Evolutionary conservation across 2,797 vertebrate species (phyloP).

Genomic region (Schizopygopsis pylzovi): DNA sequence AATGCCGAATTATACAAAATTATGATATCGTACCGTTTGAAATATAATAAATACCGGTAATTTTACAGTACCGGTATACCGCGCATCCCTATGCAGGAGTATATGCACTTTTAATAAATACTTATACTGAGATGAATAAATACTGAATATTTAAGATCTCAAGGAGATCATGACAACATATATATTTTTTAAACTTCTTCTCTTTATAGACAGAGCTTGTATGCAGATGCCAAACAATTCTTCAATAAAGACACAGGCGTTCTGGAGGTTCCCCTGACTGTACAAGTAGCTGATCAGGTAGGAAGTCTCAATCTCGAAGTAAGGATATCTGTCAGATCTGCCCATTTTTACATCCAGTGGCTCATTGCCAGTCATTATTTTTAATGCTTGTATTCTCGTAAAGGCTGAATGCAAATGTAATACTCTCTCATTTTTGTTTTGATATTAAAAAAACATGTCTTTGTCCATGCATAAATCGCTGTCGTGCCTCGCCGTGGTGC

Average conservation of each 20-base stretch:
- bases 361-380: neutral
- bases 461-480: neutral
- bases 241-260: slow-evolving; percentile 85
- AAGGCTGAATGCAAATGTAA: neutral
- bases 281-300: slow-evolving; percentile 87
- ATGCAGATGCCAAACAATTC: slow-evolving; percentile 80
- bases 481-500: neutral
- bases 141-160: neutral
- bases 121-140: neutral
- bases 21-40: no score
- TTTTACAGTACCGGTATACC: no score
- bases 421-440: neutral
- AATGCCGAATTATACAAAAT: no score
- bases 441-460: neutral
- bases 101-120: neutral
- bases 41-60: no score
- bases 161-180: neutral
- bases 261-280: slow-evolving; percentile 84
- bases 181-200: slow-evolving; percentile 12
- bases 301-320: slow-evolving; percentile 46
- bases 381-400: neutral
- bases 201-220: slow-evolving; percentile 74
- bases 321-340: neutral
- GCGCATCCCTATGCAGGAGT: no score
- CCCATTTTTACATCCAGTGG: neutral